These are phyloP conservation scores for Sparus aurata DNA, from an alignment of 2,797 vertebrate species.

Conservation along the genomic window DNA sequence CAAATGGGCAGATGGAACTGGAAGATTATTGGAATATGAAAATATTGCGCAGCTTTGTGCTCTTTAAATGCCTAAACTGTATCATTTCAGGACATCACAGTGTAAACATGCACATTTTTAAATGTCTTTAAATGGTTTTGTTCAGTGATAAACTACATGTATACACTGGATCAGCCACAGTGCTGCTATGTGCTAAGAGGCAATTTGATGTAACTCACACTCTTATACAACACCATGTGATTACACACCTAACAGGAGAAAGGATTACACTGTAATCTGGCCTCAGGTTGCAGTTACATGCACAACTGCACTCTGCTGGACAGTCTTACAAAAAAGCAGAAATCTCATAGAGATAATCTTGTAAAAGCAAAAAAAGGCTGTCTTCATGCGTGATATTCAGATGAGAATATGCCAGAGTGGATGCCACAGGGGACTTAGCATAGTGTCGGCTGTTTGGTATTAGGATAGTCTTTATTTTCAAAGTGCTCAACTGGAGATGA, in stretches of 20 bases:
- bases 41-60: not conserved
- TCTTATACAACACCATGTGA: not conserved
- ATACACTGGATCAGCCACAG: not conserved
- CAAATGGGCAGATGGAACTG: not conserved
- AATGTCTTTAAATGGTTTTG: not conserved
- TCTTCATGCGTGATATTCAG: conserved; percentile 31
- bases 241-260: not conserved
- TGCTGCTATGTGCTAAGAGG: not conserved
- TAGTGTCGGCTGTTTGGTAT: conserved; percentile 30
- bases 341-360: conserved; percentile 35
- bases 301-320: conserved; percentile 20
- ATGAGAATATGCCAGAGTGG: conserved; percentile 41
- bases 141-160: not conserved
- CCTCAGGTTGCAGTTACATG: conserved; percentile 8
- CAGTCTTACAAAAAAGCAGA: conserved; percentile 28
- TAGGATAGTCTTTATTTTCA: conserved; percentile 45
- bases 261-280: not conserved
- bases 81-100: not conserved
- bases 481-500: conserved; percentile 51
- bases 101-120: not conserved
- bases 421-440: conserved; percentile 29
- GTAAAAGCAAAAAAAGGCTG: conserved; percentile 14
- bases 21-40: not conserved
- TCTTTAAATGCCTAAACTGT: not conserved
- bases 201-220: not conserved